Base-by-base conservation (phyloP, 2,888 invertebrate species). In the Lithophane socia region DNA sequence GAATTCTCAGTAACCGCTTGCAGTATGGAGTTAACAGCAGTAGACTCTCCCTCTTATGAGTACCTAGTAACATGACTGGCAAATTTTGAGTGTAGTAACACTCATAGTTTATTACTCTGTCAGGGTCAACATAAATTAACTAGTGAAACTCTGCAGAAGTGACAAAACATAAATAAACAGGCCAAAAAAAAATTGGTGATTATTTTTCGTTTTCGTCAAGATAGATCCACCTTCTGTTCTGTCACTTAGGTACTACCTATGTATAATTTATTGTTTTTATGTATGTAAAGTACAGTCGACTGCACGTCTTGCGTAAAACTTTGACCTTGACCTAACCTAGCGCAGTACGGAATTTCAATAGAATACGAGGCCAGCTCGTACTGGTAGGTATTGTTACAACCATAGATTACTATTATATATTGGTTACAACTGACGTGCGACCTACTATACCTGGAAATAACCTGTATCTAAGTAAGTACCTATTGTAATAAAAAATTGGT, bases 401-500 rank as follows among this genome's bases (percentile, higher is more conserved):
- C n/a, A n/a, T n/a, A n/a, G n/a, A n/a, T n/a, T n/a, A n/a, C n/a
- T n/a, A n/a, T n/a, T n/a, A n/a, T n/a, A n/a, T n/a, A n/a, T n/a
- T n/a, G n/a, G n/a, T n/a, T n/a, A n/a, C 13, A 3, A 29, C 2
- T 16, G 9, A 54, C 5, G 8, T 9, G 54, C 8, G n/a, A 21
- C 5, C 2, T 2, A 54, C 56, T 21, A 4, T 66, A 52, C 21
- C 0, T n/a, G 10, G 29, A 52, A 47, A 54, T 49, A 73, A 68
- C 52, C 3, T 49, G 21, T 82, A 37, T n/a, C 29, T 54, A 29
- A 49, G 56, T 54, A 29, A 49, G 54, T 37, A n/a, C n/a, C n/a
- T n/a, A 66, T 70, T 73, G 60, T 54, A 63, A 42, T 52, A 65
- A 52, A 21, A 58, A 47, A 37, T 60, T 5, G 37, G 37, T 37